Evolutionary conservation across 2,888 invertebrate genomes (phyloP), one percentile per base, ranked within the genome.

Genomic region (Cosmia trapezina): DNA sequence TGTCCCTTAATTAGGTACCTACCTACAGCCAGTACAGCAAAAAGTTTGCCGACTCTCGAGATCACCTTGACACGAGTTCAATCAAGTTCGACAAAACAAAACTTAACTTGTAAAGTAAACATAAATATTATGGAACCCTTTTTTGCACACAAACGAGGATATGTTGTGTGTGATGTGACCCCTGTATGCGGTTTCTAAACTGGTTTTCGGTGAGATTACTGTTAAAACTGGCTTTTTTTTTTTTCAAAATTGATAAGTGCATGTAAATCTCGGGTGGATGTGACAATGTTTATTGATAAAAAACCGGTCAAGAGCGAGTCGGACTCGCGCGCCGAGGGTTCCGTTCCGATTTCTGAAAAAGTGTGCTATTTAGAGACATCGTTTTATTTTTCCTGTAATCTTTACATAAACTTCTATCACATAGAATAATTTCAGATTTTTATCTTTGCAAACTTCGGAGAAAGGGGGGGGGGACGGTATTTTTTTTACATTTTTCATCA

Each of bases 21-120:
- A 33, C 33, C 3, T 33, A 33, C 12, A 45, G 45, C 14, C 45
- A 45, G 5, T 14, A 28, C 14, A 14, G 11, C 43, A 51, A 56
- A 63, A 62, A 47, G 17, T 56, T 12, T 28, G 22, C 12, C 6
- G 33, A 0, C 8, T 33, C 33, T 22, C 11, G 37, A 45, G 56
- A 54, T 76, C 73, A 81, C 84, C 82, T 82, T 82, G 68, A 45
- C 49, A 56, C 8, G 51, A 69, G 69, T 77, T 84, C 78, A 80
- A 33, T 4, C 2, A 51, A 71, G 56, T 67, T 82, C 73, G 49
- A 47, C 12, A 54, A 64, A 77, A 70, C 63, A 73, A 41, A 61
- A 57, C 41, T 37, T 33, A 60, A 28, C 17, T 65, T 45, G 5
- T 51, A 33, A 63, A 59, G 66, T 67, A 78, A 64, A 82, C 61